Percentiles rank a stretch among this genome's conserved stretches.
Evolutionary conservation across 2,113 vertebrate species (phyloP).

Genomic region (Albula goreensis): DNA sequence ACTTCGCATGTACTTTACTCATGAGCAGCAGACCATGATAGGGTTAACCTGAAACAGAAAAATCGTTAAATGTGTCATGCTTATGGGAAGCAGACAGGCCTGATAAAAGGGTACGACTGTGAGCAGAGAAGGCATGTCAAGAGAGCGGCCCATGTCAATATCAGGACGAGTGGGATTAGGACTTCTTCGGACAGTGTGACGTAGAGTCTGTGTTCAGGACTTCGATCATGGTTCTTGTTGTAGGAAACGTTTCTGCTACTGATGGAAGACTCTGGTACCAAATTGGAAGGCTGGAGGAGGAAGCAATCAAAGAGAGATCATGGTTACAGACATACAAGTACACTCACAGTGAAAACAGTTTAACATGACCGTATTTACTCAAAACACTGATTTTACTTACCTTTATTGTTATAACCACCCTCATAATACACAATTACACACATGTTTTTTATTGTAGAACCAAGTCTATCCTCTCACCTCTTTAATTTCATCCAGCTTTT

Average conservation of each 20-base stretch:
- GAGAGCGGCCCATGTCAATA: background rate
- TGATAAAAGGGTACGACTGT: background rate
- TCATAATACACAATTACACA: background rate
- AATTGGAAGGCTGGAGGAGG: slow-evolving; percentile 76
- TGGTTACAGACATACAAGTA: background rate
- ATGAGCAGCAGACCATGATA: background rate
- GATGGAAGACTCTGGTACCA: slow-evolving; percentile 90
- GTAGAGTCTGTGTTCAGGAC: slow-evolving; percentile 91
- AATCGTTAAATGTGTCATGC: background rate
- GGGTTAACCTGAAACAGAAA: background rate
- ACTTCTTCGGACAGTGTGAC: slow-evolving; percentile 85
- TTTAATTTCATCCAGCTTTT: slow-evolving; percentile 95
- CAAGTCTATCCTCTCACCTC: slow-evolving; percentile 70
- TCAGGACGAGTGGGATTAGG: slow-evolving; percentile 50
- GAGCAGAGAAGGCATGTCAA: slow-evolving; percentile 25
- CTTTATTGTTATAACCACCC: background rate
- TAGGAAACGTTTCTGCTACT: slow-evolving; percentile 90
- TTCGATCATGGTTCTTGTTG: slow-evolving; percentile 88
- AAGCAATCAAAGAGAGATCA: background rate
- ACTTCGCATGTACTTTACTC: background rate
- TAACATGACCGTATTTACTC: background rate
- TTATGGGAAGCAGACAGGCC: background rate
- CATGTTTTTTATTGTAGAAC: background rate
- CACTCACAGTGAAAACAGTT: background rate
- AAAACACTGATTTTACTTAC: background rate